These are phyloP conservation scores for Lordiphosa mommai DNA, from an alignment of 1,140 invertebrate genomes.

Conservation along the genomic window DNA sequence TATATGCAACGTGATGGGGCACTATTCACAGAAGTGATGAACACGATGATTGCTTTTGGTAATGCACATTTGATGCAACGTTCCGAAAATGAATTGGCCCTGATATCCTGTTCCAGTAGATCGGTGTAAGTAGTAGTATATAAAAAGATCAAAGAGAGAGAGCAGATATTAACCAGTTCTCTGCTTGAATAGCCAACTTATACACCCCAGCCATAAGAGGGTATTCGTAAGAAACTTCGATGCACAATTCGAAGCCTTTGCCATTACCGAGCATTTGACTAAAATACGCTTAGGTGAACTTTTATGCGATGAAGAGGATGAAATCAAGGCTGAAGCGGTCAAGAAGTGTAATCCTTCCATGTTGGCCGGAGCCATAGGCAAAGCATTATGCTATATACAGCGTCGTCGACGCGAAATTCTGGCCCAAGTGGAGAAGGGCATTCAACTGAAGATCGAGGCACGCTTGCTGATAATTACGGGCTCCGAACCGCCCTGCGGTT, in stretches of 20 bases:
- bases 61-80: not conserved
- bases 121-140: slow-evolving; percentile 1
- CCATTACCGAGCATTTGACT: not conserved
- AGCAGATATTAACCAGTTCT: too few species aligned
- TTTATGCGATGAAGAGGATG: not conserved
- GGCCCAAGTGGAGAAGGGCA: not conserved
- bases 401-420: not conserved
- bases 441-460: not conserved
- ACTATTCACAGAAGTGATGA: not conserved
- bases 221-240: not conserved
- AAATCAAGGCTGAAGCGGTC: not conserved
- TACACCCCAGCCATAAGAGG: not conserved
- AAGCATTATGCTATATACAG: not conserved
- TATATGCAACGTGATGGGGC: not conserved
- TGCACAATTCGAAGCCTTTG: not conserved
- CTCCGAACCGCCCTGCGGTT: not conserved
- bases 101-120: not conserved
- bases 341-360: not conserved
- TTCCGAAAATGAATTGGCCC: not conserved
- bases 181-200: not conserved
- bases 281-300: not conserved
- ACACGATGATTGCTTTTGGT: not conserved
- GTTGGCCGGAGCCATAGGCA: not conserved
- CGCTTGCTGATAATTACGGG: not conserved
- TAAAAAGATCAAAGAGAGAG: too few species aligned